Evolutionary conservation across 1,140 invertebrate genomes (phyloP), one percentile per base, ranked within the genome.

Genomic region (Drosophila hydei): DNA sequence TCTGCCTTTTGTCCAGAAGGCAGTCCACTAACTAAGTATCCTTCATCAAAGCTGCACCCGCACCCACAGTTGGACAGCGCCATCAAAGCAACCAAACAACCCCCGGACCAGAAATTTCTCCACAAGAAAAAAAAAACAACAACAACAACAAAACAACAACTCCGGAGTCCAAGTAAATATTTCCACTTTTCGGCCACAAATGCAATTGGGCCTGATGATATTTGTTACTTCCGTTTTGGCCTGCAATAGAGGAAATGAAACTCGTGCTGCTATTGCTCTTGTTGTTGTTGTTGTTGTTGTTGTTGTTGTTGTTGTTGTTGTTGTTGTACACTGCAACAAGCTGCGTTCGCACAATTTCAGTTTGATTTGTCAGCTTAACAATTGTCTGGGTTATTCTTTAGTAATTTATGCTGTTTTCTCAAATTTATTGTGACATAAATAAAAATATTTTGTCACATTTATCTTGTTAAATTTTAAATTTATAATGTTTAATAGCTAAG

Each of bases 141-240:
- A 30, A 8, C 27, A 30, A 8, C 4, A 8, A 25, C 40, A 19
- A 12, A 9, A 23, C 45, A 25, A 30, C 5, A 21, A 36, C 14
- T 36, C 30, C 14, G 42, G 42, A 42, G 48, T 40, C 70, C 70
- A 69, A 85, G 83, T 81, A 78, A 87, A 88, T 87, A 88, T 78
- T 87, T 87, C 83, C 83, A 87, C 59, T 88, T 83, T 81, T 88
- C 54, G 78, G 83, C 83, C 83, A 79, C 83, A 88, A 88, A 88
- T 88, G 84, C 83, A 88, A 88, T 88, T 88, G 84, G 75, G 78
- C 78, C 83, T 89, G 83, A 88, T 88, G 75, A 88, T 88, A 88
- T 88, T 88, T 88, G 84, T 79, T 83, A 60, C 83, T 88, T 88
- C 83, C 83, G 83, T 83, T 88, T 70, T 79, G 77, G 76, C 65